phyloP scores from a whole-genome alignment of 2,797 vertebrate species.

The Poecile montanus region DNA sequence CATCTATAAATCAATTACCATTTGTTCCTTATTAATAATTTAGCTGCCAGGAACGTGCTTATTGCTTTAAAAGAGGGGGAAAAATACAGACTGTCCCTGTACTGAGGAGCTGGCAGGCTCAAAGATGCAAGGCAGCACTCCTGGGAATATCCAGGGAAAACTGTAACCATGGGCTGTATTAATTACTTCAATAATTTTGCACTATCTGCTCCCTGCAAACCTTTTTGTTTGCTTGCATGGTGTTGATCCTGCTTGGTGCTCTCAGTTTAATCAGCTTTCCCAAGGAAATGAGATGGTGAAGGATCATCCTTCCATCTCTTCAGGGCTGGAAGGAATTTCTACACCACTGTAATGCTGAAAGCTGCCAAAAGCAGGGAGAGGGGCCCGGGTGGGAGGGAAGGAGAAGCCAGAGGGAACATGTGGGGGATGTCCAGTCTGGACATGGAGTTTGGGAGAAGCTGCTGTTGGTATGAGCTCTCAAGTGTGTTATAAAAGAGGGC shows the following conservation, averaged over 20 bases:
- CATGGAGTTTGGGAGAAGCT: not conserved
- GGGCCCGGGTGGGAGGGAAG: not conserved
- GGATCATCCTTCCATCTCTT: not conserved
- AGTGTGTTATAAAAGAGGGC: not conserved
- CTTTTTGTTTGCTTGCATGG: not conserved
- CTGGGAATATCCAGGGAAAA: not conserved
- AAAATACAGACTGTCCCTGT: not conserved
- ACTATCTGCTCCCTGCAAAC: not conserved
- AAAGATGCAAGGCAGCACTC: not conserved
- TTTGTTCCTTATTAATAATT: conserved; percentile 70
- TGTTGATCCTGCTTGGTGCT: not conserved
- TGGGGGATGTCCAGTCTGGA: not conserved
- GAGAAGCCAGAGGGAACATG: not conserved
- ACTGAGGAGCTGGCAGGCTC: not conserved
- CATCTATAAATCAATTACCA: conserved; percentile 37
- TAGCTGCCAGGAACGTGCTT: conserved; percentile 49
- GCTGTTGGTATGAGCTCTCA: not conserved
- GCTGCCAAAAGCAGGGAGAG: not conserved
- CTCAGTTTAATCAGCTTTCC: not conserved
- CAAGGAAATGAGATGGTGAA: not conserved
- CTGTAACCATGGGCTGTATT: not conserved
- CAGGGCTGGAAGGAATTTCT: not conserved
- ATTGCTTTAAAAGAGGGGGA: not conserved
- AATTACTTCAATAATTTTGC: conserved; percentile 3
- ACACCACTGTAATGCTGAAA: not conserved